phyloP scores from a whole-genome alignment of 2,113 vertebrate species.

The Oceanodroma tethys region DNA sequence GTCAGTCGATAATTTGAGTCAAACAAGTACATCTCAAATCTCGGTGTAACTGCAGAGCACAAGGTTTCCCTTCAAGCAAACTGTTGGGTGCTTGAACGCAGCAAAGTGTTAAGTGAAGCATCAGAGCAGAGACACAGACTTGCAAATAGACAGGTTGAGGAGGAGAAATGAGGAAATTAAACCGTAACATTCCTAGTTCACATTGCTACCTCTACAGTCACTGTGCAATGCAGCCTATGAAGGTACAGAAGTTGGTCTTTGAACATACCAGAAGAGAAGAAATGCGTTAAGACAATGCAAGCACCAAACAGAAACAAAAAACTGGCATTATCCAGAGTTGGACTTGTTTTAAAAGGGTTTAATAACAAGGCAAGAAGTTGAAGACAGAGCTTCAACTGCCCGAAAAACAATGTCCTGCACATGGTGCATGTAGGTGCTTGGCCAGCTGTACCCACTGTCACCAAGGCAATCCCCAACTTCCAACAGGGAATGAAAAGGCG shows the following conservation, averaged over 20 bases:
- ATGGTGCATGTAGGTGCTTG: not conserved
- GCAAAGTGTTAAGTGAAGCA: not conserved
- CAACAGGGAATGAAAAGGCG: not conserved
- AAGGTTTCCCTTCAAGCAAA: not conserved
- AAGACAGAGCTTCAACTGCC: not conserved
- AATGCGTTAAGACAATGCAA: not conserved
- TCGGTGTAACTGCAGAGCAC: rapidly evolving
- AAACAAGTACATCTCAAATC: not conserved
- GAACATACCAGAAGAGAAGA: not conserved
- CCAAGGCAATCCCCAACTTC: not conserved
- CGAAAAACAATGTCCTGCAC: not conserved
- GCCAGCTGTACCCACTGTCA: not conserved
- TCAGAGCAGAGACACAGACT: not conserved
- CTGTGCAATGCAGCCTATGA: rapidly evolving
- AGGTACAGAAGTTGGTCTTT: not conserved
- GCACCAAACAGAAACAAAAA: not conserved
- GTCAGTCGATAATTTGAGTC: rapidly evolving
- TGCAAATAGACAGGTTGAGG: not conserved
- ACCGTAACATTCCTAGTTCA: not conserved
- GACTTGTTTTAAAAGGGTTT: not conserved
- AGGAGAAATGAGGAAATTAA: not conserved
- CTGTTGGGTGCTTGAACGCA: not conserved
- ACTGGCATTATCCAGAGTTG: not conserved
- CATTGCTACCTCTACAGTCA: not conserved
- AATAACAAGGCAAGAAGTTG: not conserved